Evolutionary conservation across 1,140 invertebrate genomes (phyloP), one percentile per base, ranked within the genome.

Genomic region (Nylanderia fulva): DNA sequence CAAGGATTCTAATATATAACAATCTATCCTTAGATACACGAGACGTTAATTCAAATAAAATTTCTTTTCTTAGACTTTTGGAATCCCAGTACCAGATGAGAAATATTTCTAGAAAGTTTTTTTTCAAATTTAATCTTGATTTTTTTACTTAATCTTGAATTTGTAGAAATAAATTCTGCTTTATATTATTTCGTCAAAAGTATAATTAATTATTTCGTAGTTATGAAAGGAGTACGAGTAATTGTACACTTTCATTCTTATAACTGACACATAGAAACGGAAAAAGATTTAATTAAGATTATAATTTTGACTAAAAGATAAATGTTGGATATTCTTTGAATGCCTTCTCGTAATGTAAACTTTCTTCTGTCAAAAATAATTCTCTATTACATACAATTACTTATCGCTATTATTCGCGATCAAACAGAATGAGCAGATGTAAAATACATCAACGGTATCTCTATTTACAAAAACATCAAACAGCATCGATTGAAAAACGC

Each of bases 381-480:
- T 79, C 45, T 60, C 18, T 33, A 42, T 33, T 29, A 72, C 71
- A 56, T 33, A 27, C 24, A 72, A 80, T 56, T 69, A 56, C 27
- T 72, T 82, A 7, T 56, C 21, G n/a, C 18, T 52, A 42, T 72
- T 82, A 72, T 48, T 27, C 39, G 45, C 45, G 11, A 45, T 13
- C 2, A 15, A 15, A 11, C 1, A 18, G 29, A 72, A 72, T 61
- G 29, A 82, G 33, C 18, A 15, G 18, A 72, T 72, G 39, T 18
- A 76, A 76, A 63, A 84, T 45, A 15, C 58, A 82, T 72, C 27
- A 58, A 42, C 48, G 52, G 18, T 71, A 42, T 18, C n/a, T 54
- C 9, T 79, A 42, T 79, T 79, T 79, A 79, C 29, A 72, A 71
- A 82, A 71, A n/a, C 39, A 33, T 82, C 77, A 58, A 52, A 11